Evolutionary conservation across 2,888 invertebrate genomes (phyloP).

Genomic region (Halictus quadricinctus): DNA sequence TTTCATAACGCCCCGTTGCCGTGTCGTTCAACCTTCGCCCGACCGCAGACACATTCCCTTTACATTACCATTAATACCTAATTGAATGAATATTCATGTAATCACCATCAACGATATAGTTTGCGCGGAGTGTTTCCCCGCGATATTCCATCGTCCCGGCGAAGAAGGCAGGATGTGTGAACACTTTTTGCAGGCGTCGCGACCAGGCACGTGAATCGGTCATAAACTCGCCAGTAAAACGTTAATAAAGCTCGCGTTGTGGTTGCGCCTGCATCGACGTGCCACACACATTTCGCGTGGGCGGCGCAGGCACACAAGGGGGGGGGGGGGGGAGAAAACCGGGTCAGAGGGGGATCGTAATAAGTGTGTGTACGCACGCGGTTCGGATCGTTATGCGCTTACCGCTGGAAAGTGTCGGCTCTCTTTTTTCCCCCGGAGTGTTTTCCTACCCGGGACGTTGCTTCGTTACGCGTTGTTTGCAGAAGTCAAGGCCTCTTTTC

Average conservation of each 20-base stretch:
- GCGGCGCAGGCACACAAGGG: background rate
- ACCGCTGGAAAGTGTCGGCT: slow-evolving; percentile 48
- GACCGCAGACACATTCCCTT: background rate
- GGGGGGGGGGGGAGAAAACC: background rate
- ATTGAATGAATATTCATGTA: slow-evolving; percentile 19
- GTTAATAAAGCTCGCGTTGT: slow-evolving; percentile 71
- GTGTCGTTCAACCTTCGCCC: background rate
- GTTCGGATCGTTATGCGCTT: slow-evolving; percentile 63
- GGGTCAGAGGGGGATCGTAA: slow-evolving; percentile 35
- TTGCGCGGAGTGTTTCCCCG: background rate
- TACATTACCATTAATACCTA: slow-evolving; percentile 7
- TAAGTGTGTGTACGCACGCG: slow-evolving; percentile 57
- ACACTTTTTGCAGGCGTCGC: slow-evolving; percentile 12
- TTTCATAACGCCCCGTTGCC: background rate
- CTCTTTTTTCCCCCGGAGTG: slow-evolving; percentile 25
- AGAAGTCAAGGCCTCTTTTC: slow-evolving; percentile 31
- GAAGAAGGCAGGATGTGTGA: slow-evolving; percentile 21
- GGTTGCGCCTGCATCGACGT: slow-evolving; percentile 31
- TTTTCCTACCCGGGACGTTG: slow-evolving; percentile 12
- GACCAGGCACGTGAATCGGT: slow-evolving; percentile 70
- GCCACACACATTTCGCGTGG: slow-evolving; percentile 9
- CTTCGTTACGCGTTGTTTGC: slow-evolving; percentile 42
- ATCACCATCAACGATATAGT: background rate
- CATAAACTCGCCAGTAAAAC: slow-evolving; percentile 75
- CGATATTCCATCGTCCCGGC: background rate